Percentiles rank a stretch among this genome's conserved stretches.
Conservation (phyloP, 2,888 invertebrate genomes). For the Plagiodera versicolora region DNA sequence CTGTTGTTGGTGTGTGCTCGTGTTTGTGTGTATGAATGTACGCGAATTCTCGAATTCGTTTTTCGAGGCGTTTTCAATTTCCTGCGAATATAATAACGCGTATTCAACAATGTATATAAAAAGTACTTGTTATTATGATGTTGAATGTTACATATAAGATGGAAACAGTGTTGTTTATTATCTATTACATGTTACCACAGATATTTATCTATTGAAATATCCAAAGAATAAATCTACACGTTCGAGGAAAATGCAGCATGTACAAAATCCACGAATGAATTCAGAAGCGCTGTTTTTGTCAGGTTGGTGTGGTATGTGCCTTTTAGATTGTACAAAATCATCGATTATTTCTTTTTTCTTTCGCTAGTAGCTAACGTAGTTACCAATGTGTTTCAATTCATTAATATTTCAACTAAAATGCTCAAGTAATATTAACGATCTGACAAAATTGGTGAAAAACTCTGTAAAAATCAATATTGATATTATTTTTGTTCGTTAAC, state of each 20-base stretch:
- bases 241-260: conserved; percentile 31
- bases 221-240: conserved; percentile 45
- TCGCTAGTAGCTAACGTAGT: conserved; percentile 27
- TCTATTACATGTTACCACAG: conserved; percentile 46
- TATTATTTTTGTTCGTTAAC: conserved; percentile 10
- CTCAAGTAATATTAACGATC: conserved; percentile 34
- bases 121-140: conserved; percentile 42
- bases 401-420: conserved; percentile 26
- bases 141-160: conserved; percentile 41
- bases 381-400: conserved; percentile 26
- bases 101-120: conserved; percentile 17
- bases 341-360: conserved; percentile 33
- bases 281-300: conserved; percentile 40
- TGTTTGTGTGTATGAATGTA: background rate
- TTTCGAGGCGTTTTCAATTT: background rate
- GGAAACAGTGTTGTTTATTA: conserved; percentile 45
- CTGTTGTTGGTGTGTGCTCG: background rate
- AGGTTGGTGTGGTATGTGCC: conserved; percentile 46
- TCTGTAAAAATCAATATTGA: conserved; percentile 8
- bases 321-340: conserved; percentile 47
- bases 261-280: conserved; percentile 31
- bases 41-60: background rate
- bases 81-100: conserved; percentile 25
- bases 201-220: conserved; percentile 45
- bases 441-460: conserved; percentile 10